Evolutionary conservation across 53 echinoderm and acorn worm genomes (phyloP), one percentile per base, ranked within the genome.

Genomic region (Holothuria leucospilota): DNA sequence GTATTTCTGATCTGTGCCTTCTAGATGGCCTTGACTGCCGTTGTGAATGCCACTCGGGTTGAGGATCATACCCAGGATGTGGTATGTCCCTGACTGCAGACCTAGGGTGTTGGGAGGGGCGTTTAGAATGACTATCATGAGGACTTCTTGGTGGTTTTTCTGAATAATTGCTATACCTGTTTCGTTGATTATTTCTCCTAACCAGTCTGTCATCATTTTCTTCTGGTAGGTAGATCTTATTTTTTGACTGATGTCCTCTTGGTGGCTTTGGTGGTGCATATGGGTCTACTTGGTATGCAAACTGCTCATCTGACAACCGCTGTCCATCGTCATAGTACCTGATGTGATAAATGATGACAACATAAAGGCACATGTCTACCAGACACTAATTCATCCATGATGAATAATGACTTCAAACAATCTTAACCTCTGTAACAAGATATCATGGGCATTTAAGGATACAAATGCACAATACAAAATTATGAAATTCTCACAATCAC

Each of bases 201-300:
- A 28, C 90, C 63, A 56, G 86, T 60, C 24, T 25, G 81, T 77
- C 71, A 30, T 71, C 65, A 26, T 9, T 62, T 39, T 42, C 63
- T 64, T 81, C 73, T 21, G 71, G 75, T 29, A 40, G 66, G 67
- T 67, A 93, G 29, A 96, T 90, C 52, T 91, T 93, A 78, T 96
- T 96, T 70, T 93, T 77, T 29, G 96, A 96, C 84, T 96, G 89
- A 49, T 96, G 94, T 51, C 96, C 87, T 21, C 96, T 91, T 49
- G 96, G 96, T 84, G 96, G 96, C 84, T 96, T 96, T 11, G 96
- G 96, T 26, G 79, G 86, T n/a, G 63, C 46, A 66, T 30, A 56
- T 34, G 69, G 69, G 20, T 87, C 74, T 80, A 69, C 58, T 10
- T 53, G 86, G 51, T 87, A 82, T 39, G 67, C 34, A 23, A 86